Conservation (phyloP, 2,888 invertebrate genomes). For the Chaetogeoica ovagalla region DNA sequence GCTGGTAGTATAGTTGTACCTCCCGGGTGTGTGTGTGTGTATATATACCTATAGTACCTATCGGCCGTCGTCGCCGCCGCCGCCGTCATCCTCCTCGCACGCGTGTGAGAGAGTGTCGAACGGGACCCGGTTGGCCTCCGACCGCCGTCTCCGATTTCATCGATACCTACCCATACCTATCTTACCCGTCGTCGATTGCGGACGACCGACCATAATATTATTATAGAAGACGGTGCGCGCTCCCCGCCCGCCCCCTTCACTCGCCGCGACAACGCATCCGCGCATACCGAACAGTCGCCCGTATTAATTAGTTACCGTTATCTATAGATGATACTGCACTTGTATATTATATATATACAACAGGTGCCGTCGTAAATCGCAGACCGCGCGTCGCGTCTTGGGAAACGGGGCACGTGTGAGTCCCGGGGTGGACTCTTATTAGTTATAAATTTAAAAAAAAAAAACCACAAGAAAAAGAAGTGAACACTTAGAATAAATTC, state of each 20-base stretch:
- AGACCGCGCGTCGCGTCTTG: too few relatives aligned
- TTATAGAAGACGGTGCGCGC: background rate
- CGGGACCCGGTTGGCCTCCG: conserved; percentile 51
- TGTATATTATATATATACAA: background rate
- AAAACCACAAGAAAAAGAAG: too few relatives aligned
- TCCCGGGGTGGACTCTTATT: too few relatives aligned
- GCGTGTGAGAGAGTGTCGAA: conserved; percentile 26
- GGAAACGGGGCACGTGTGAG: too few relatives aligned
- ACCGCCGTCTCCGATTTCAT: conserved; percentile 51
- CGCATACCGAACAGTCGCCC: conserved; percentile 29
- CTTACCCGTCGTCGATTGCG: conserved; percentile 15
- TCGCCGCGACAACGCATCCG: background rate
- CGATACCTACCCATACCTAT: conserved; percentile 42
- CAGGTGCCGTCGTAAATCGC: too few relatives aligned
- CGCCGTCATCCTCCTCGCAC: background rate
- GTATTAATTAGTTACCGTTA: conserved; percentile 44
- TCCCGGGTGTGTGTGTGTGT: conserved; percentile 29
- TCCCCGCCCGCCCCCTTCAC: background rate
- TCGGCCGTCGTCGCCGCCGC: background rate
- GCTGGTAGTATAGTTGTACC: background rate
- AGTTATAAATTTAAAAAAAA: too few relatives aligned
- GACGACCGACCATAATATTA: background rate
- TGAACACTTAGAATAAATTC: too few relatives aligned
- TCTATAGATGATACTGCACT: background rate
- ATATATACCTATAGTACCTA: too few relatives aligned